Conservation (phyloP, 2,888 invertebrate species). For the Toxonevra muliebris region DNA sequence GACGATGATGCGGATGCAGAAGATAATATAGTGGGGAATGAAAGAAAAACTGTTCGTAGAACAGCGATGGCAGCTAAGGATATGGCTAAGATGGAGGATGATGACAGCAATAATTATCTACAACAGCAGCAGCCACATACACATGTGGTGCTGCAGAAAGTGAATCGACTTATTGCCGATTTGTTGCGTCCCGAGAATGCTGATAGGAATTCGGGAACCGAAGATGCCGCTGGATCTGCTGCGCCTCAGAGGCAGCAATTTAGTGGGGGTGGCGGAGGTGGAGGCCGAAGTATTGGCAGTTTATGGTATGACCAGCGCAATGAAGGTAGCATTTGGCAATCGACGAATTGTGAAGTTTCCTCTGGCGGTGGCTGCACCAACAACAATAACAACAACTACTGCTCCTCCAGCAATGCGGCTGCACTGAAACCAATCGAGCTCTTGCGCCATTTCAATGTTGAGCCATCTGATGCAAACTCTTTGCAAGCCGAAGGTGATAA, state of each 20-base stretch:
- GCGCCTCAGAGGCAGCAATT: too few relatives aligned
- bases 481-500: constrained; percentile 20
- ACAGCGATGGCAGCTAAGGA: neutral
- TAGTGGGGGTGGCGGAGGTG: neutral
- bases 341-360: constrained; percentile 7
- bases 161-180: constrained; percentile 56
- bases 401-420: constrained; percentile 68
- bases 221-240: too few relatives aligned
- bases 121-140: constrained; percentile 25
- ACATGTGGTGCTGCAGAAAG: constrained; percentile 46
- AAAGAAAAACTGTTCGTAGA: neutral
- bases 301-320: constrained; percentile 22
- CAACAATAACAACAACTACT: constrained; percentile 82
- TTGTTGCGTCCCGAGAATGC: constrained; percentile 52
- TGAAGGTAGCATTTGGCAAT: constrained; percentile 40
- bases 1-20: constrained; percentile 16
- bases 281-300: constrained; percentile 10
- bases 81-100: neutral
- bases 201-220: constrained; percentile 1
- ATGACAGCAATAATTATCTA: constrained; percentile 33
- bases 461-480: neutral
- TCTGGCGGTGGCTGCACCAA: constrained; percentile 62
- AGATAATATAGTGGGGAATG: neutral
- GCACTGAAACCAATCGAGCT: constrained; percentile 46
- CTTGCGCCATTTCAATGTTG: constrained; percentile 41